phyloP scores from a whole-genome alignment of 64 coral and sea anemone species.

The Montipora capricornis region DNA sequence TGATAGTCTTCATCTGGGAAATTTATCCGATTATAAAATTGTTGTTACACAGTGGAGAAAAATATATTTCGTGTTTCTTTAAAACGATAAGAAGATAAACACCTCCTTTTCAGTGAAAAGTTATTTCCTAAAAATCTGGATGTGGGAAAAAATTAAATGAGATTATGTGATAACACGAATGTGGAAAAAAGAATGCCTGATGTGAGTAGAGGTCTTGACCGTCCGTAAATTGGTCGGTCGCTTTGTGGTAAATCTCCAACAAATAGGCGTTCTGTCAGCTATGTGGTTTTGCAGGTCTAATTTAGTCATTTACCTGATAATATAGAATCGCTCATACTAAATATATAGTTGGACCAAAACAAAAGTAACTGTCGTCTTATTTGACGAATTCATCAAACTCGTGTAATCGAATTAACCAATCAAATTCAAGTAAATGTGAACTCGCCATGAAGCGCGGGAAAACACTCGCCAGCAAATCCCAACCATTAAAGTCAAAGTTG shows the following conservation, averaged over 20 bases:
- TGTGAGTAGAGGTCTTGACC: neutral
- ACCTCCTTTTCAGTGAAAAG: neutral
- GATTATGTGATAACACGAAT: too few relatives aligned
- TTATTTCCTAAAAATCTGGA: neutral
- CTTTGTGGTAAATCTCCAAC: neutral
- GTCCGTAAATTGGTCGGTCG: neutral
- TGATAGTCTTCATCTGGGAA: neutral
- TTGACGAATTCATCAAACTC: too few relatives aligned
- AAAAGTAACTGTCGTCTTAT: too few relatives aligned
- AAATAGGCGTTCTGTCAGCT: neutral
- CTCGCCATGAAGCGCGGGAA: too few relatives aligned
- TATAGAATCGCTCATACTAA: too few relatives aligned
- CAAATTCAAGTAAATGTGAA: too few relatives aligned
- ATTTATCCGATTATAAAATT: neutral
- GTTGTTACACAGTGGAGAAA: neutral
- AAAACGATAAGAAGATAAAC: neutral
- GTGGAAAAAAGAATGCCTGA: neutral
- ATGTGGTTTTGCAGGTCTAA: too few relatives aligned
- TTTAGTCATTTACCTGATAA: neutral
- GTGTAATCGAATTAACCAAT: too few relatives aligned
- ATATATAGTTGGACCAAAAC: too few relatives aligned
- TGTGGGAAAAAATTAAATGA: too few relatives aligned
- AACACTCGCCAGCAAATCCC: too few relatives aligned
- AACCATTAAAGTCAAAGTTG: too few relatives aligned
- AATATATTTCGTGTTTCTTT: neutral